A percentile compares a stretch with the other conserved stretches of the same genome.
Evolutionary conservation across 1,140 invertebrate genomes (phyloP).

Genomic region (Scaptomyza pallida): DNA sequence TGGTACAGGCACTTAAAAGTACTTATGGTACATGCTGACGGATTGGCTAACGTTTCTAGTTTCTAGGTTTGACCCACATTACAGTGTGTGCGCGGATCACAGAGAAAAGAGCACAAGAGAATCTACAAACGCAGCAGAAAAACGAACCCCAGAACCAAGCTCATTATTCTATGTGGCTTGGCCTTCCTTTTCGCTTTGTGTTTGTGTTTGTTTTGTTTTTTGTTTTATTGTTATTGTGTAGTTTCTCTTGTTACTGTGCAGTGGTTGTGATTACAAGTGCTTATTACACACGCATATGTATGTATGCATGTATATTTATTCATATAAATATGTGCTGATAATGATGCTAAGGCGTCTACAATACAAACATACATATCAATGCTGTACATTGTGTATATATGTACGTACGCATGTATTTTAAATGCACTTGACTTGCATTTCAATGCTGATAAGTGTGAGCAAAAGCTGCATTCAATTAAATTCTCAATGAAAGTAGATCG

Average conservation of each 20-base stretch:
- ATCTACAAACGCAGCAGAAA: constrained; percentile 33
- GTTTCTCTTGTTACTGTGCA: constrained; percentile 43
- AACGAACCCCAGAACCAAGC: constrained; percentile 36
- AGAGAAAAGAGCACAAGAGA: constrained; percentile 30
- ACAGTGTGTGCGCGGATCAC: constrained; percentile 22
- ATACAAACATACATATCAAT: neutral
- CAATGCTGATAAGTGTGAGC: constrained; percentile 30
- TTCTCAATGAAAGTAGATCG: constrained; percentile 42
- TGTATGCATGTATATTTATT: neutral
- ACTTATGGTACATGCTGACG: constrained; percentile 33
- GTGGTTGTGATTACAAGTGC: constrained; percentile 39
- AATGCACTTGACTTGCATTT: constrained; percentile 45
- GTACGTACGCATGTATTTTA: neutral
- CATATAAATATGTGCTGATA: neutral
- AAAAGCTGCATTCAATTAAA: constrained; percentile 37
- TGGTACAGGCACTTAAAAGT: neutral
- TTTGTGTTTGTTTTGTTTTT: constrained; percentile 32
- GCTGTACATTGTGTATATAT: too few species aligned
- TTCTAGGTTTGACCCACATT: constrained; percentile 42
- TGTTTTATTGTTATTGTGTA: constrained; percentile 24
- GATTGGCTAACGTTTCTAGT: constrained; percentile 32
- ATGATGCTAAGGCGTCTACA: neutral
- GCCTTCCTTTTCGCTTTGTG: constrained; percentile 28
- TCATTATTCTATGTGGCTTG: constrained; percentile 39
- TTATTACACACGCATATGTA: constrained; percentile 21